Conservation (phyloP, 2,888 invertebrate genomes). For the Melipona beecheii region DNA sequence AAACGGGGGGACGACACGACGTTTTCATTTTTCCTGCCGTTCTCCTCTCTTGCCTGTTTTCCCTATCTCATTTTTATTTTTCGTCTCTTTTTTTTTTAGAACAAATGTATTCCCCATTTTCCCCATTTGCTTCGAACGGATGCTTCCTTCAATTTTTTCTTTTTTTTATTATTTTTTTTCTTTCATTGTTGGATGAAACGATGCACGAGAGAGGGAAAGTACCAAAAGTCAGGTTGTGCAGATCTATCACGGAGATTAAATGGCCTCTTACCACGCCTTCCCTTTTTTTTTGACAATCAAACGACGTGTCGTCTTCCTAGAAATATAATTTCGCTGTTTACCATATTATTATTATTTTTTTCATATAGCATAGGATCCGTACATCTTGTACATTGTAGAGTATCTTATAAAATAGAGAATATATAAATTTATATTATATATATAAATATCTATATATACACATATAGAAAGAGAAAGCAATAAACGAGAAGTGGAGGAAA, state of each 20-base stretch:
- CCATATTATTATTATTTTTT: constrained; percentile 50
- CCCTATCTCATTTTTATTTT: background rate
- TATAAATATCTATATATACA: constrained; percentile 64
- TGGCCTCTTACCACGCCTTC: background rate
- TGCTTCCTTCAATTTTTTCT: background rate
- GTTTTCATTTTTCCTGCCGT: constrained; percentile 47
- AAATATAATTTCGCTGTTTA: constrained; percentile 72
- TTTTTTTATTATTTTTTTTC: background rate
- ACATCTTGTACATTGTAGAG: constrained; percentile 69
- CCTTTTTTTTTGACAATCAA: background rate
- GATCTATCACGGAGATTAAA: background rate
- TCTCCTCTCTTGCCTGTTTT: constrained; percentile 14
- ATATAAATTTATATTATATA: constrained; percentile 69
- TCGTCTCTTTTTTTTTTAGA: background rate
- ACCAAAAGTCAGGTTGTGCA: background rate
- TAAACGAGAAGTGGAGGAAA: constrained; percentile 38
- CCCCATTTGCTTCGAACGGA: background rate
- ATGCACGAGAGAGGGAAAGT: background rate
- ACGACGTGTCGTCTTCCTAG: constrained; percentile 74
- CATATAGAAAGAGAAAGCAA: constrained; percentile 46
- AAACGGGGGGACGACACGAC: constrained; percentile 78
- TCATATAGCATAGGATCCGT: constrained; percentile 46
- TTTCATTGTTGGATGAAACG: background rate
- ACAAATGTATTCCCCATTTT: background rate
- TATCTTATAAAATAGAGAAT: constrained; percentile 62